phyloP scores from a whole-genome alignment of 2,113 vertebrate species.

The Lynx canadensis region DNA sequence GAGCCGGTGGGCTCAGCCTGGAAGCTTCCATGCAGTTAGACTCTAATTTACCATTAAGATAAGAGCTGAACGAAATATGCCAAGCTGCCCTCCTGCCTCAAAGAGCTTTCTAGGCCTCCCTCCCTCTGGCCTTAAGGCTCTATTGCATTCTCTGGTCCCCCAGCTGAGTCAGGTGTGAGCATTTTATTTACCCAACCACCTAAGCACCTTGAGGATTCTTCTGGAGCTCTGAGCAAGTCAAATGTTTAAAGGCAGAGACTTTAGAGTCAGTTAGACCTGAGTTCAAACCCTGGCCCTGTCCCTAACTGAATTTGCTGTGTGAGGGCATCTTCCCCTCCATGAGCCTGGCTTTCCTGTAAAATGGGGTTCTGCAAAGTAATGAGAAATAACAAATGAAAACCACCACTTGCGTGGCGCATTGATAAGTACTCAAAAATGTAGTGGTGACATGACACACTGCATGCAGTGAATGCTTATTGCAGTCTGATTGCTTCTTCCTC shows the following conservation, averaged over 20 bases:
- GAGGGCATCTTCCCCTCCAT: background rate
- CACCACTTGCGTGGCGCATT: background rate
- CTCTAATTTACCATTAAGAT: background rate
- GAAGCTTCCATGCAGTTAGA: background rate
- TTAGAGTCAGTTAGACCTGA: too few species aligned
- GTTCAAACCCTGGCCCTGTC: background rate
- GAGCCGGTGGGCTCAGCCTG: fast-evolving
- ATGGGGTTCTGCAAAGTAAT: background rate
- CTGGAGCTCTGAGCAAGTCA: background rate
- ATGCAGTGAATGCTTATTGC: background rate
- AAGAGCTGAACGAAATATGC: fast-evolving
- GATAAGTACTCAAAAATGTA: background rate
- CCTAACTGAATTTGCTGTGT: background rate
- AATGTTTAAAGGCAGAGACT: background rate
- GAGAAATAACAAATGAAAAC: background rate
- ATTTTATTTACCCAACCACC: background rate
- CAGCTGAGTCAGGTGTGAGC: too few species aligned
- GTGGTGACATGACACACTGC: background rate
- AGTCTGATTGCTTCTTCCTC: background rate
- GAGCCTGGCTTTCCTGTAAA: background rate
- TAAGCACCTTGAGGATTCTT: background rate
- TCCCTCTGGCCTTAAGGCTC: too few species aligned
- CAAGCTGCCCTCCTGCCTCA: background rate
- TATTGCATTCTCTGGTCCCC: background rate
- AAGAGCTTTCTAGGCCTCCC: too few species aligned